These are phyloP conservation scores for Rhinophrynus dorsalis DNA, from an alignment of 2,797 vertebrate genomes.

Conservation along the genomic window DNA sequence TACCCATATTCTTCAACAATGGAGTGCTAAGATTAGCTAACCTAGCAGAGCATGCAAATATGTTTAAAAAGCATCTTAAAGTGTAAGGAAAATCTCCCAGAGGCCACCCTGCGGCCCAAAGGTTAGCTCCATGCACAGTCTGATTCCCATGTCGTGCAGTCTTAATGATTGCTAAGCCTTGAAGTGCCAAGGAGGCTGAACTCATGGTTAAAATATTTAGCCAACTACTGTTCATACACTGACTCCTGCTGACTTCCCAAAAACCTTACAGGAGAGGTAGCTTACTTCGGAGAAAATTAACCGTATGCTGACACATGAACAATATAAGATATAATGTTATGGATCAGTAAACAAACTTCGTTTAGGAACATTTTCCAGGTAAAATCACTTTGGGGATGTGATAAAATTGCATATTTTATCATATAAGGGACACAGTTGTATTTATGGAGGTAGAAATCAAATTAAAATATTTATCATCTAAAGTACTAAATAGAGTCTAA, in stretches of 20 bases:
- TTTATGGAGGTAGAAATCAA: no score
- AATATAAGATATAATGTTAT: neutral
- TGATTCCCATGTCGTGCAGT: constrained; percentile 7
- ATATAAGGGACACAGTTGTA: no score
- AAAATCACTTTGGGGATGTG: neutral
- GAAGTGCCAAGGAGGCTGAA: constrained; percentile 40
- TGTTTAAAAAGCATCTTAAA: constrained; percentile 23
- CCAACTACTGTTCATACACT: constrained; percentile 37
- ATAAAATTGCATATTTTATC: neutral
- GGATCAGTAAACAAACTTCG: neutral
- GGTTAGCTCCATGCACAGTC: constrained; percentile 14
- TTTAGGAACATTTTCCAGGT: neutral
- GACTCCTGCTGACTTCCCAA: constrained; percentile 41
- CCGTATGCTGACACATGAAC: constrained; percentile 1
- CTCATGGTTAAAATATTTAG: constrained; percentile 40
- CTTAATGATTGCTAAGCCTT: constrained; percentile 37
- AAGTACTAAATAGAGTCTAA: no score
- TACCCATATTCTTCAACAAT: no score
- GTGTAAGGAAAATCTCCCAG: constrained; percentile 22
- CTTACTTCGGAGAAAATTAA: constrained; percentile 12
- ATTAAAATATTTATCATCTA: no score
- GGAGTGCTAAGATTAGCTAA: constrained; percentile 17
- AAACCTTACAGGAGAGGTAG: constrained; percentile 29
- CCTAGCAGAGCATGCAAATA: constrained; percentile 30
- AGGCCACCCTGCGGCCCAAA: constrained; percentile 34